A percentile compares a stretch with the other conserved stretches of the same genome.
These are phyloP conservation scores for Carassius gibelio DNA, from an alignment of 2,113 vertebrate species.

Conservation along the genomic window DNA sequence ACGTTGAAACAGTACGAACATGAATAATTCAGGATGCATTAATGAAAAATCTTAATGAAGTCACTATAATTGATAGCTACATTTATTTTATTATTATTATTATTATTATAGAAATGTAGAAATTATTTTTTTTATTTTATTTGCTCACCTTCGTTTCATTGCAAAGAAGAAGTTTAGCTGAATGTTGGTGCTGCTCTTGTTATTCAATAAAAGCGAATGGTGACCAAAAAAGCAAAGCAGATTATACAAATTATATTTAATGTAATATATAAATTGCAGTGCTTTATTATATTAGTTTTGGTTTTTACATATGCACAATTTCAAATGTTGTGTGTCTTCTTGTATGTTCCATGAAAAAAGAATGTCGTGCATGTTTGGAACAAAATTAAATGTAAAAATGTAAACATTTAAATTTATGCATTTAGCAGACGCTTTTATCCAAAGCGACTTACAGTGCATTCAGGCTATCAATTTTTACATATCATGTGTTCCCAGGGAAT, in stretches of 20 bases:
- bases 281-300: neutral
- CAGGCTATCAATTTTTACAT: no score
- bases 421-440: no score
- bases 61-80: slow-evolving; percentile 13
- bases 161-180: neutral
- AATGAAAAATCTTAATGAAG: slow-evolving; percentile 35
- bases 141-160: neutral
- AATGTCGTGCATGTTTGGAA: neutral
- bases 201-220: neutral
- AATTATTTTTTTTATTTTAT: neutral
- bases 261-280: neutral
- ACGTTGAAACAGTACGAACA: slow-evolving; percentile 47
- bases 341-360: neutral
- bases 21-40: slow-evolving; percentile 61
- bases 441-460: no score
- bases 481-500: no score
- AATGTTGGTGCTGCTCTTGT: neutral
- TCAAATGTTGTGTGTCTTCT: neutral
- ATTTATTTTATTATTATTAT: neutral
- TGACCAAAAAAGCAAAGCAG: neutral
- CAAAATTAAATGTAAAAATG: neutral
- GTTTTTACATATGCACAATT: neutral
- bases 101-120: neutral
- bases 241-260: neutral
- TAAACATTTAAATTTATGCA: no score